Percentiles rank a stretch among this genome's conserved stretches.
These are phyloP conservation scores for Pelodytes ibericus DNA, from an alignment of 2,797 vertebrate genomes.

Conservation along the genomic window DNA sequence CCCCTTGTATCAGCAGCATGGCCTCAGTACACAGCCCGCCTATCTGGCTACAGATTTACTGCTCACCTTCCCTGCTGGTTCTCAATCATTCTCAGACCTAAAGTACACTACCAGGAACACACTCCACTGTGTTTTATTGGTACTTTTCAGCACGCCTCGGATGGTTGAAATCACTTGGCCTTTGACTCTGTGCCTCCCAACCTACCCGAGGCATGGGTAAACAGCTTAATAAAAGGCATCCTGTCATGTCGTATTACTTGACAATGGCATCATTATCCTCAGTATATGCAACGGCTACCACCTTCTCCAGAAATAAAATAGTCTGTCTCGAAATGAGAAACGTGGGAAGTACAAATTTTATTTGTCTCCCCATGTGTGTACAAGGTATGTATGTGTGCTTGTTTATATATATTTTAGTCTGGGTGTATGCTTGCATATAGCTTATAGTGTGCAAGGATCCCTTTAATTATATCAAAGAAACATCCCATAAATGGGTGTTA, in stretches of 20 bases:
- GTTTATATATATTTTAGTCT: no score
- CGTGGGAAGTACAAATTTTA: no score
- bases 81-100: conserved; percentile 42
- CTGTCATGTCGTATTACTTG: conserved; percentile 54
- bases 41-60: conserved; percentile 31
- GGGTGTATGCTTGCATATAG: no score
- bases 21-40: conserved; percentile 7
- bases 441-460: no score
- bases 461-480: no score
- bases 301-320: conserved; percentile 36
- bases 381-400: no score
- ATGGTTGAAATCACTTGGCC: conserved; percentile 55
- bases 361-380: no score
- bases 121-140: conserved; percentile 53
- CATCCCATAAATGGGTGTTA: no score
- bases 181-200: conserved; percentile 53
- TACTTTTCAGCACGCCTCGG: conserved; percentile 53
- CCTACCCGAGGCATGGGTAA: conserved; percentile 51
- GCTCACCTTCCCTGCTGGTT: conserved; percentile 41
- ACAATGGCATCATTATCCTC: conserved; percentile 53
- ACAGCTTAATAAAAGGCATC: conserved; percentile 57
- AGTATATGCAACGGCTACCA: conserved; percentile 51
- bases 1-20: conserved; percentile 1
- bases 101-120: conserved; percentile 44
- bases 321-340: conserved; percentile 14